phyloP scores from a whole-genome alignment of 2,888 invertebrate genomes.

The Panzeria rudis region DNA sequence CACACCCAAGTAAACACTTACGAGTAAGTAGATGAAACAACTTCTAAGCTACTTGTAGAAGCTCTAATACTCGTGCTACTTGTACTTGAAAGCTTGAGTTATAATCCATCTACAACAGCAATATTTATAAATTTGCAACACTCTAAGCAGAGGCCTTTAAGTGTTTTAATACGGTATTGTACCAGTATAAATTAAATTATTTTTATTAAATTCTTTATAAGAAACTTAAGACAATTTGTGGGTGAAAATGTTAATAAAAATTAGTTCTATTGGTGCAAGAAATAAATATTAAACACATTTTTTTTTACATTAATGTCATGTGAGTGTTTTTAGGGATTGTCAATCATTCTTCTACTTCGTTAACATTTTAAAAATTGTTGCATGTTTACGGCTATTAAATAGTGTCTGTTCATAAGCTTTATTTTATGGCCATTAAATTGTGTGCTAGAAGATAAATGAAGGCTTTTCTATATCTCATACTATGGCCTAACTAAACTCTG shows the following conservation, averaged over 20 bases:
- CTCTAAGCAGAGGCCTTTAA: conserved; percentile 38
- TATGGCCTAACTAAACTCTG: no score
- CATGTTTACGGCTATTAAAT: background rate
- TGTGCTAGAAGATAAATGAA: background rate
- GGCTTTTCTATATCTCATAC: no score
- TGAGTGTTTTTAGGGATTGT: background rate
- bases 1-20: conserved; percentile 44
- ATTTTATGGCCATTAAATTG: background rate
- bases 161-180: conserved; percentile 65
- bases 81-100: conserved; percentile 13
- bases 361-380: background rate
- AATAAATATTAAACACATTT: background rate
- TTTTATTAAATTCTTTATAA: background rate
- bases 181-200: conserved; percentile 18
- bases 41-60: conserved; percentile 10
- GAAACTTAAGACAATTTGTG: background rate
- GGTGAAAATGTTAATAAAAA: conserved; percentile 5
- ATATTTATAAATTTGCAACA: conserved; percentile 48
- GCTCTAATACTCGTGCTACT: conserved; percentile 6
- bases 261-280: background rate
- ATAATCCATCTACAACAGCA: background rate
- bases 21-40: conserved; percentile 1
- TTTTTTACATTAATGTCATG: background rate
- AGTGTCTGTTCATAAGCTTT: no score
- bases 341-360: background rate